These are phyloP conservation scores for Labeo calbasu DNA, from an alignment of 2,797 vertebrate species.

Conservation along the genomic window DNA sequence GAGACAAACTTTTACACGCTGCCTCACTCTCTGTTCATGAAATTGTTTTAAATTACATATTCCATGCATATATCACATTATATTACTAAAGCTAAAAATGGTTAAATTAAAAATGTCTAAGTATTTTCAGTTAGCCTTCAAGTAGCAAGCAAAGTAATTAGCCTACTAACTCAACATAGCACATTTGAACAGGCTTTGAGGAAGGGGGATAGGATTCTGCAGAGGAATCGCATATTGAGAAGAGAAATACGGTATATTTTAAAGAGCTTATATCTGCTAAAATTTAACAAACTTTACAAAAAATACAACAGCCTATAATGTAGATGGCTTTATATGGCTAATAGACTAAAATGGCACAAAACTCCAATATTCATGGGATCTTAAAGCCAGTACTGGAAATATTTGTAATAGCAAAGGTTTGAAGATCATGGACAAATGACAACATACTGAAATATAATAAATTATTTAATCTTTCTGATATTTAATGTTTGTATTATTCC, in stretches of 20 bases:
- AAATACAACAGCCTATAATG: background rate
- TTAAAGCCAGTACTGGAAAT: background rate
- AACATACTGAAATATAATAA: no score
- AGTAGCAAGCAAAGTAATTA: background rate
- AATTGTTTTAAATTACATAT: background rate
- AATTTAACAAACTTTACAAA: background rate
- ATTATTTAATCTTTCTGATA: background rate
- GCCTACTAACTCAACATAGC: background rate
- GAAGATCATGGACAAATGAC: background rate
- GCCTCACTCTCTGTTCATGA: background rate
- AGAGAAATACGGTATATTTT: background rate
- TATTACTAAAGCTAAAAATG: background rate
- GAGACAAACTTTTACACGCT: background rate
- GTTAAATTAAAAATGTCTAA: background rate
- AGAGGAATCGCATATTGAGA: background rate
- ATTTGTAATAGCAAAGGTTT: background rate
- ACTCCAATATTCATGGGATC: constrained; percentile 3
- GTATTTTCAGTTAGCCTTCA: background rate
- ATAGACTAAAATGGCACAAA: background rate
- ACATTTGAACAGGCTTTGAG: background rate
- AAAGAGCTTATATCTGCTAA: background rate
- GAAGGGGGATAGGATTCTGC: background rate
- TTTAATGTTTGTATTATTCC: constrained; percentile 14
- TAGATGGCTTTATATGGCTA: background rate
- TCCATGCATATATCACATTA: background rate